phyloP scores from a whole-genome alignment of 35 echinoderm and acorn worm genomes.

The Apostichopus californicus region DNA sequence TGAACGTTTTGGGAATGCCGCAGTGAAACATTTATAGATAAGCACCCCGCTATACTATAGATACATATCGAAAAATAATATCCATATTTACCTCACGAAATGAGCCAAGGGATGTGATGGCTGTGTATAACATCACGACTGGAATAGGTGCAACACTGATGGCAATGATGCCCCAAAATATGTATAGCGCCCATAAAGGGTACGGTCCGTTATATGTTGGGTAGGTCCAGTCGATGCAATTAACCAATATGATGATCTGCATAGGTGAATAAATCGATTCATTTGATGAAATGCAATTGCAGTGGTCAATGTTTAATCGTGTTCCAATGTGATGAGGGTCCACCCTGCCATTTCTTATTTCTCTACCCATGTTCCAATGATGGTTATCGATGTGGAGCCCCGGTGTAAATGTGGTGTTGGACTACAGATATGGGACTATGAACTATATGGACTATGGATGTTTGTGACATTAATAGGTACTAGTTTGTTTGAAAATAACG shows the following conservation, averaged over 20 bases:
- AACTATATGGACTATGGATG: too few species aligned
- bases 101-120: not conserved
- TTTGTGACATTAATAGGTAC: too few species aligned
- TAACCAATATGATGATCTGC: not conserved
- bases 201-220: slow-evolving; percentile 12
- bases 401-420: too few species aligned
- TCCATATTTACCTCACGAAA: not conserved
- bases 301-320: too few species aligned
- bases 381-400: too few species aligned
- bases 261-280: not conserved
- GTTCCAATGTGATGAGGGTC: too few species aligned
- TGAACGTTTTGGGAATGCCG: not conserved
- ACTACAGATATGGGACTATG: too few species aligned
- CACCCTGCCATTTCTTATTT: too few species aligned
- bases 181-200: not conserved
- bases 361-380: too few species aligned
- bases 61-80: not conserved
- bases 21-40: not conserved
- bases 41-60: not conserved
- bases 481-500: too few species aligned
- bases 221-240: not conserved
- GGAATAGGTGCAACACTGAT: not conserved
- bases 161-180: not conserved
- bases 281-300: too few species aligned
- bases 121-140: not conserved